These are phyloP conservation scores for Drosophila tani DNA, from an alignment of 1,140 invertebrate genomes.

Conservation along the genomic window DNA sequence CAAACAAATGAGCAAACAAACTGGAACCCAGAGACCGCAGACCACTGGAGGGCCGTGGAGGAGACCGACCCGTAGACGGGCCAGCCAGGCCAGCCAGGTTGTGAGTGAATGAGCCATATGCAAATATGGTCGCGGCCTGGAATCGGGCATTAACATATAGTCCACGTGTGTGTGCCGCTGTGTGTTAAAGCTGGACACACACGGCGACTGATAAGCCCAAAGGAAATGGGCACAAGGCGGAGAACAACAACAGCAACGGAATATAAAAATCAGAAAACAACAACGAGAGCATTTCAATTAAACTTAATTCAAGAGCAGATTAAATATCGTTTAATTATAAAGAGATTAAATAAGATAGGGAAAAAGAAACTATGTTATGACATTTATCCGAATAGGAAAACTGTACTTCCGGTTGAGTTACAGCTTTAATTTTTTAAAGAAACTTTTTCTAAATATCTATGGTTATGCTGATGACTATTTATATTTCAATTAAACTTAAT, in stretches of 20 bases:
- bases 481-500: not conserved
- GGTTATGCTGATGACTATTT: too few species aligned
- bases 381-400: not conserved
- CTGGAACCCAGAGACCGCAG: slow-evolving; percentile 31
- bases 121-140: slow-evolving; percentile 72
- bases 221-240: slow-evolving; percentile 69
- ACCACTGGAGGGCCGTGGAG: slow-evolving; percentile 12
- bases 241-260: not conserved
- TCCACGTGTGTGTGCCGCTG: slow-evolving; percentile 22
- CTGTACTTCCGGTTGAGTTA: too few species aligned
- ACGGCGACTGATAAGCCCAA: slow-evolving; percentile 63
- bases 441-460: too few species aligned
- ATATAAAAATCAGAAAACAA: not conserved
- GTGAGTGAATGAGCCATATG: slow-evolving; percentile 80
- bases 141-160: slow-evolving; percentile 67
- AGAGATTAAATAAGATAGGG: too few species aligned
- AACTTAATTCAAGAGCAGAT: not conserved
- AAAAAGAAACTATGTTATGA: too few species aligned
- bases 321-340: not conserved
- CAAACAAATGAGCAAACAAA: slow-evolving; percentile 73
- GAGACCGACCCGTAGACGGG: slow-evolving; percentile 40
- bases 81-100: slow-evolving; percentile 55
- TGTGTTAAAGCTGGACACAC: slow-evolving; percentile 69
- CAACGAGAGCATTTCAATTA: not conserved
- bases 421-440: too few species aligned